phyloP scores from a whole-genome alignment of 2,113 vertebrate genomes.

The Platycercus adscitus region DNA sequence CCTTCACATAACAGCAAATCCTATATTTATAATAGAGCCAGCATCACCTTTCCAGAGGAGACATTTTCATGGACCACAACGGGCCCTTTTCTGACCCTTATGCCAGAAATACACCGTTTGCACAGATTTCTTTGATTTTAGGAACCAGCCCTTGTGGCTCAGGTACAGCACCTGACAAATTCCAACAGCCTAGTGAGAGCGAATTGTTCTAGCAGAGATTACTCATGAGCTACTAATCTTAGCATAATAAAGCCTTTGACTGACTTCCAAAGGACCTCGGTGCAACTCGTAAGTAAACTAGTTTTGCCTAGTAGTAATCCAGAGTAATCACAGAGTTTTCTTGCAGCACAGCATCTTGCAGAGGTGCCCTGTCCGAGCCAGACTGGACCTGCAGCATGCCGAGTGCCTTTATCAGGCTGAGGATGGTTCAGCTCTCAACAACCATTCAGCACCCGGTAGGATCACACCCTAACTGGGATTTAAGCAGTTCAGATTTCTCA shows the following conservation, averaged over 20 bases:
- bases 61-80: accelerated
- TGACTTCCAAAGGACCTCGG: slow-evolving; percentile 12
- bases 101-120: neutral
- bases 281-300: neutral
- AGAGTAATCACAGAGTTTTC: neutral
- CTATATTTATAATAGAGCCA: neutral
- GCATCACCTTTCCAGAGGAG: neutral
- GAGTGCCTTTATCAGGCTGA: neutral
- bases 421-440: neutral
- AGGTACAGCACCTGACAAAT: neutral
- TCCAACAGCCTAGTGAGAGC: neutral
- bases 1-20: neutral
- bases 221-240: slow-evolving; percentile 4
- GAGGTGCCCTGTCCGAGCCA: neutral
- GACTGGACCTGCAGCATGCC: neutral
- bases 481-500: neutral
- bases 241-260: neutral
- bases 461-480: neutral
- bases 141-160: neutral
- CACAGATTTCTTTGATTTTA: neutral
- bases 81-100: neutral
- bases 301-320: neutral
- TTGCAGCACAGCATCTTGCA: neutral
- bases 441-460: neutral
- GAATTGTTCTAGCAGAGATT: neutral